Base-by-base conservation (phyloP, 2,888 invertebrate species). In the Pandemis cinnamomeana region DNA sequence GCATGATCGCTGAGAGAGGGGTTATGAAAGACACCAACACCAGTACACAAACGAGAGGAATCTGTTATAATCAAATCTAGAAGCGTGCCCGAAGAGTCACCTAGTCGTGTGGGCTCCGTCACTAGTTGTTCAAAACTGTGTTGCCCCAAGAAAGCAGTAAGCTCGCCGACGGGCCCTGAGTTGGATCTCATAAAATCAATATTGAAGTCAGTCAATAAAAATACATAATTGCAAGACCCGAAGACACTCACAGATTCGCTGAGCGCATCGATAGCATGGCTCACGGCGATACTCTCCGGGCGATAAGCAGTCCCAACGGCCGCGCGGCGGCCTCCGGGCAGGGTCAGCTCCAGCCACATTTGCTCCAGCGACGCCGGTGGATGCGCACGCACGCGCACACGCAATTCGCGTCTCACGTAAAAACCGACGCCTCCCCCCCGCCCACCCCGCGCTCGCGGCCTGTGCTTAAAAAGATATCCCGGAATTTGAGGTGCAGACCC, bases 311-410 rank as follows among this genome's bases (percentile, higher is more conserved):
- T 68, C 7, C 80, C 79, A 7, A 81, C 53, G 2, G 78, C 80
- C 15, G 78, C 55, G 10, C 71, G 70, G 5, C 63, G 71, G 2
- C 64, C 63, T 7, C 79, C 80, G 0, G 74, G 75, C 46, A 79
- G 46, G 4, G 36, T 46, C 6, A 81, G 53, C 58, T 80, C 80
- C 0, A 80, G 44, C 79, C 79, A 80, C 60, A 80, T 58, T 68
- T 80, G 80, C 66, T 79, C 80, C 10, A 79, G 67, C n/a, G 41
- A 0, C 5, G 79, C 74, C 6, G 44, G 51, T 1, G 79, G 79
- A 41, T 79, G 78, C 6, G 48, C 61, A 0, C 67, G 69, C 3
- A 77, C 64, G n/a, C 76, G 71, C 5, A 71, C 71, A 7, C 62
- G 60, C 13, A 79, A 0, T 20, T 71, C 74, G 8, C 77, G 73